These are phyloP conservation scores for Meganola albula DNA, from an alignment of 2,888 invertebrate genomes.

Conservation along the genomic window DNA sequence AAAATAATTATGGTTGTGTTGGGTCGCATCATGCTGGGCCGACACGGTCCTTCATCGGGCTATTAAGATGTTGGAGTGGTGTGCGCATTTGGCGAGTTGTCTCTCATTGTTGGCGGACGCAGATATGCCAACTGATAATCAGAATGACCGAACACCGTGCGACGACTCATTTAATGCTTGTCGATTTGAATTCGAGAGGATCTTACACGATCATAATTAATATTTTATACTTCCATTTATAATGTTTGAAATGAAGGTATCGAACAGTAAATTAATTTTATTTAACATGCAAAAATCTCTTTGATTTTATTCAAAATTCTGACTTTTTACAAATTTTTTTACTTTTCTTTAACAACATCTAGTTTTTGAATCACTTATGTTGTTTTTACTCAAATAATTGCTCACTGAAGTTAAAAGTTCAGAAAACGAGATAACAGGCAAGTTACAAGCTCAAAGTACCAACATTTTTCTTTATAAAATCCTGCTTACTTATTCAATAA, in stretches of 20 bases:
- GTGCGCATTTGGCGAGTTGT: constrained; percentile 54
- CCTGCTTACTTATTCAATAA: constrained; percentile 68
- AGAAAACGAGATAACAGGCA: no score
- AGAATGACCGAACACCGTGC: constrained; percentile 45
- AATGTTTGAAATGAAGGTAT: constrained; percentile 8
- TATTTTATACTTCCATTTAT: constrained; percentile 24
- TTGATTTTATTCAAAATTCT: no score
- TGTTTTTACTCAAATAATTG: no score
- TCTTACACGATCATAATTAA: constrained; percentile 30
- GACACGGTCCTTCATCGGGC: constrained; percentile 61
- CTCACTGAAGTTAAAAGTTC: no score
- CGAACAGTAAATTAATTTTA: constrained; percentile 7
- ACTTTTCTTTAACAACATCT: no score
- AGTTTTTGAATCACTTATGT: no score
- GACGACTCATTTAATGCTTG: constrained; percentile 72
- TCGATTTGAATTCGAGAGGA: constrained; percentile 47
- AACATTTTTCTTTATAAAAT: constrained; percentile 45
- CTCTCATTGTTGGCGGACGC: constrained; percentile 50
- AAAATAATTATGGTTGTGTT: constrained; percentile 65
- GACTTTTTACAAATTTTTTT: no score
- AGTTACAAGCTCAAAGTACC: no score
- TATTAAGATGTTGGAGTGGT: constrained; percentile 66
- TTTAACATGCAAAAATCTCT: no score
- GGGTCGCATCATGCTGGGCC: constrained; percentile 65
- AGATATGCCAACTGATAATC: constrained; percentile 66